Evolutionary conservation across 1,140 invertebrate genomes (phyloP).

Genomic region (Lepidotrigona ventralis): DNA sequence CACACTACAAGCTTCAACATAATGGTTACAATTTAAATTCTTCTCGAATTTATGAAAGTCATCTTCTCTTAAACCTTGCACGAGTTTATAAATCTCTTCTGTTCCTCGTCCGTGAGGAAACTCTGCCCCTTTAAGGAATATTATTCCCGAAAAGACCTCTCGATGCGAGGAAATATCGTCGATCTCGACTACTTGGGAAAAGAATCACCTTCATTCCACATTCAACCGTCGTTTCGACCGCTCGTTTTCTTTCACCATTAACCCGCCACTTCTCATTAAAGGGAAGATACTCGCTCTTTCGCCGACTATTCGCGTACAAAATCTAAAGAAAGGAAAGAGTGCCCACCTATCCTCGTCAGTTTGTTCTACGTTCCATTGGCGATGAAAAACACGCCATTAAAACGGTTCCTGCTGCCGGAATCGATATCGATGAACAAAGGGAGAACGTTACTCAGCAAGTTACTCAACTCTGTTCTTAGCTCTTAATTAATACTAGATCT

Average conservation of each 20-base stretch:
- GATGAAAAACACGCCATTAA: neutral
- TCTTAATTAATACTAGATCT: no score
- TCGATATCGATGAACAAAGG: neutral
- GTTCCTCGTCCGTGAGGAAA: no score
- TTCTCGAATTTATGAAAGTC: no score
- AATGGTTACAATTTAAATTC: no score
- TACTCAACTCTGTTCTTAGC: neutral
- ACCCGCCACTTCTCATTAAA: no score
- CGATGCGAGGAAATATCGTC: neutral
- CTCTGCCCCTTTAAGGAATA: neutral
- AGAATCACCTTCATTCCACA: neutral
- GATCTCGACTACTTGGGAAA: neutral
- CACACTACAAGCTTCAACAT: no score
- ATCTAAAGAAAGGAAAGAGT: neutral
- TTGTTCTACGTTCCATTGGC: neutral
- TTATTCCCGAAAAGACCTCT: neutral
- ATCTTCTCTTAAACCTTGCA: neutral
- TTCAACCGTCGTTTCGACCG: neutral
- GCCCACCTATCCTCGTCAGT: no score
- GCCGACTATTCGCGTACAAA: neutral
- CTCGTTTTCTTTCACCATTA: neutral
- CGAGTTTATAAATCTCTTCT: neutral
- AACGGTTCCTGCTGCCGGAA: neutral
- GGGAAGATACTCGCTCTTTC: neutral
- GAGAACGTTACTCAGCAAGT: neutral